Evolutionary conservation across 2,888 invertebrate species (phyloP), one percentile per base, ranked within the genome.

Genomic region (Diaphora mendica): DNA sequence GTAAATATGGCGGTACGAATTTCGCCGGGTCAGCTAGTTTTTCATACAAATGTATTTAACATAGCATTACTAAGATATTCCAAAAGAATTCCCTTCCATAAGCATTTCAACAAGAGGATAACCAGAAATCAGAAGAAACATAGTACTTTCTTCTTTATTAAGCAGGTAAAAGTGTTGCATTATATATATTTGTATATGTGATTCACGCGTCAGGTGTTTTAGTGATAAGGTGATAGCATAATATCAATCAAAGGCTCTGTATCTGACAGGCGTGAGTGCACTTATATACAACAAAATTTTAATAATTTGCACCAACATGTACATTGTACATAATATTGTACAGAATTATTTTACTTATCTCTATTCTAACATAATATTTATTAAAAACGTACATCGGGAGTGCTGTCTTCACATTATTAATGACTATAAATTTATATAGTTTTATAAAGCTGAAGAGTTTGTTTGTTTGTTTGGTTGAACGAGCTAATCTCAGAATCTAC

Each of bases 191-290:
- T 8, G 66, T 30, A 3, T 66, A 20, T 9, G 20, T 67, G 67
- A 67, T 67, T 67, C 48, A 67, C 15, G 55, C n/a, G 5, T 39
- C 17, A 33, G 55, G 55, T 59, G 26, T 55, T 69, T 55, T 9
- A 55, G 35, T 20, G 39, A 69, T 69, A 59, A 69, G 5, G 9
- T 39, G 55, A 51, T 55, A 68, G 48, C 11, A n/a, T 26, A 35
- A 68, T 23, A 67, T 33, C 33, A 48, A 48, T 30, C 48, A 44
- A 48, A 48, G 67, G 48, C 23, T 67, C 15, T 48, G 68, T 55
- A 68, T 33, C 23, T 67, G 33, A 55, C 55, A 55, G 35, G 26
- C 8, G 9, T 35, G 17, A 39, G 39, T 39, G 68, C 55, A 69
- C 55, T 30, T 17, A 55, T 35, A 30, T 67, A 13, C 48, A 44